Percentiles rank a stretch among this genome's conserved stretches.
Evolutionary conservation across 2,797 vertebrate genomes (phyloP).

Genomic region (Phoxinus dragarum): DNA sequence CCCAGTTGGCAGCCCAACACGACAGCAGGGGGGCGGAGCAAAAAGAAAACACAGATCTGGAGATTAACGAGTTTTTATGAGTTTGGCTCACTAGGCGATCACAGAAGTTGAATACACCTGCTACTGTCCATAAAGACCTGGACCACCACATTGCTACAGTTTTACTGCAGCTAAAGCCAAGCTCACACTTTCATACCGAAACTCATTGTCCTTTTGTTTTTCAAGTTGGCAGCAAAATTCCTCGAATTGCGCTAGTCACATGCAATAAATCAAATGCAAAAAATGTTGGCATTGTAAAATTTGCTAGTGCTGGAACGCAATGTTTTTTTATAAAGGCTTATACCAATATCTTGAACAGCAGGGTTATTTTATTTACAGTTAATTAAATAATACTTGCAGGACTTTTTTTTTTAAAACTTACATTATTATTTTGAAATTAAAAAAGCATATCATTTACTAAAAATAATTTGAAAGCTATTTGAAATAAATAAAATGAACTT

Average conservation of each 20-base stretch:
- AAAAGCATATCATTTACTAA: background rate
- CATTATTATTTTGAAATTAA: background rate
- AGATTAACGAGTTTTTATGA: conserved; percentile 57
- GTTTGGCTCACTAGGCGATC: conserved; percentile 42
- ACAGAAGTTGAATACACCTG: conserved; percentile 28
- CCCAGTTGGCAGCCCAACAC: conserved; percentile 18
- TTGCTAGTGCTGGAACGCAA: background rate
- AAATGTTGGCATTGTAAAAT: background rate
- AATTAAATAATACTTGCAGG: background rate
- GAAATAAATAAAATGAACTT: background rate
- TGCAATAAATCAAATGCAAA: background rate
- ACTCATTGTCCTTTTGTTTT: background rate
- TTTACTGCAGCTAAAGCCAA: background rate
- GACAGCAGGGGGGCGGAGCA: conserved; percentile 16
- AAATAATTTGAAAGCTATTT: background rate
- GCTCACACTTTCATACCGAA: background rate
- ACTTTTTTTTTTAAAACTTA: too few species aligned
- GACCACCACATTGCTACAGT: conserved; percentile 50
- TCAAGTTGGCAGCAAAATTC: background rate
- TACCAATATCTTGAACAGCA: background rate
- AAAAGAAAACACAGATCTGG: conserved; percentile 38
- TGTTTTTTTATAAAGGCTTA: background rate
- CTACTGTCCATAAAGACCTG: conserved; percentile 18
- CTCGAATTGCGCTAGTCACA: background rate
- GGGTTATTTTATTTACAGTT: background rate